A percentile compares a stretch with the other conserved stretches of the same genome.
These are phyloP conservation scores for Heteronetta atricapilla DNA, from an alignment of 2,113 vertebrate species.

Conservation along the genomic window DNA sequence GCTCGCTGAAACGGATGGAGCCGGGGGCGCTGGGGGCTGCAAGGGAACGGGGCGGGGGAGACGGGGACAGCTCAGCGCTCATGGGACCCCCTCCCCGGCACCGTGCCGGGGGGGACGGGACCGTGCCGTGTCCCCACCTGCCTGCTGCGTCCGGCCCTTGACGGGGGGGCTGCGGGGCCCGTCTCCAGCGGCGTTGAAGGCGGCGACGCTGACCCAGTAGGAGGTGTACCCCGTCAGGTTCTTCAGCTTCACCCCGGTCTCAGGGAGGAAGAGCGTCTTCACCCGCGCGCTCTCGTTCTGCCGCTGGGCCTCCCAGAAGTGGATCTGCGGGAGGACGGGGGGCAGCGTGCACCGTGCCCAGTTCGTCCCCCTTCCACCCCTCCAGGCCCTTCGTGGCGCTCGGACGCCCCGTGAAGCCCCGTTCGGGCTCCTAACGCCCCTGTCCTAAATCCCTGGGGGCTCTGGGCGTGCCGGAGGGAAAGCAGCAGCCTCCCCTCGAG, in stretches of 20 bases:
- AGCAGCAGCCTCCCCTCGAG: not conserved
- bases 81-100: not conserved
- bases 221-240: constrained; percentile 94
- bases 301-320: constrained; percentile 90
- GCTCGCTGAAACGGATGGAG: constrained; percentile 92
- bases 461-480: fast-evolving
- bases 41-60: not conserved
- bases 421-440: fast-evolving
- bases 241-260: constrained; percentile 90
- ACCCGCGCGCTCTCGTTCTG: constrained; percentile 85
- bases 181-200: constrained; percentile 94
- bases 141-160: constrained; percentile 90
- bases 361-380: fast-evolving
- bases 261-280: constrained; percentile 91
- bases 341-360: fast-evolving
- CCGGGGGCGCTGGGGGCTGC: constrained; percentile 92
- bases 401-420: fast-evolving
- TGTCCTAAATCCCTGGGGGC: not conserved
- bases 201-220: constrained; percentile 91
- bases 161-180: constrained; percentile 88
- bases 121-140: constrained; percentile 76
- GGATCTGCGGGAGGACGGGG: constrained; percentile 79
- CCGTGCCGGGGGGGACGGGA: not conserved
- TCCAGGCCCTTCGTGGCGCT: not conserved
- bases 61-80: not conserved